These are phyloP conservation scores for Amiota minor DNA, from an alignment of 2,888 invertebrate genomes.

Conservation along the genomic window DNA sequence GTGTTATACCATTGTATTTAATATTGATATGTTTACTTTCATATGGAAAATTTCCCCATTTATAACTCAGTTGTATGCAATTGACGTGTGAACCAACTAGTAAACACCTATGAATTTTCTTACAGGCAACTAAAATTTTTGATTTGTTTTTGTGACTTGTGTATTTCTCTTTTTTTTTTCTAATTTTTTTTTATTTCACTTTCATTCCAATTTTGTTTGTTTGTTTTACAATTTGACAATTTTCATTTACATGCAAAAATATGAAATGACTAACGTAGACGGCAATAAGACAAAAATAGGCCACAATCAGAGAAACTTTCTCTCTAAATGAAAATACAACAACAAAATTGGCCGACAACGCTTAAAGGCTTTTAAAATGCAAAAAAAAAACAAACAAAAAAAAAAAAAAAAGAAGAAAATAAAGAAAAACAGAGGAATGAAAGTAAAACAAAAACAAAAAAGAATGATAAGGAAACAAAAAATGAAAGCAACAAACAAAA, in stretches of 20 bases:
- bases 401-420: neutral
- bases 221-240: conserved; percentile 27
- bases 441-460: no score
- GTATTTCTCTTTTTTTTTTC: neutral
- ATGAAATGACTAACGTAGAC: conserved; percentile 18
- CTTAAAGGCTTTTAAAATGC: neutral
- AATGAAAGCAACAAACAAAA: no score
- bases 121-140: no score
- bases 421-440: neutral
- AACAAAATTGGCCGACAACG: no score
- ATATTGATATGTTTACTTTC: no score
- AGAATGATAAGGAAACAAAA: neutral
- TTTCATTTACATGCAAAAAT: conserved; percentile 43
- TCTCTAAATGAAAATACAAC: no score
- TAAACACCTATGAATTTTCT: no score
- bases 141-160: neutral
- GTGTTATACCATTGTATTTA: no score
- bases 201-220: neutral
- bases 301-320: neutral
- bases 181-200: neutral
- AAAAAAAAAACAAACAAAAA: neutral
- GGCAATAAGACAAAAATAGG: neutral
- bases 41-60: no score
- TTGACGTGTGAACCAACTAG: neutral
- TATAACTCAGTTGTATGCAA: neutral